These are phyloP conservation scores for Idaea dimidiata DNA, from an alignment of 2,888 invertebrate genomes.

Conservation along the genomic window DNA sequence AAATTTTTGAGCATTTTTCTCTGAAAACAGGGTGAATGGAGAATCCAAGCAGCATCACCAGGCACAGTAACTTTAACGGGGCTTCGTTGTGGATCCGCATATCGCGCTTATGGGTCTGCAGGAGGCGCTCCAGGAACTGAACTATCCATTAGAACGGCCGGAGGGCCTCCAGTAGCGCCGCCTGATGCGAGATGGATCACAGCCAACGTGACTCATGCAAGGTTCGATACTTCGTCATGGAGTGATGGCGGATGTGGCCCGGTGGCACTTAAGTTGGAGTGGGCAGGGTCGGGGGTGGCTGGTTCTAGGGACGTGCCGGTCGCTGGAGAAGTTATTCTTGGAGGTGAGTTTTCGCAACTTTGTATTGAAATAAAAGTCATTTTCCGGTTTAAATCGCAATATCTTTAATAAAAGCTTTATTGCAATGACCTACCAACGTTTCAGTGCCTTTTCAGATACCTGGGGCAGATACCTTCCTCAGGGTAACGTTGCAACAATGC, in stretches of 20 bases:
- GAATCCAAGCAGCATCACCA: conserved; percentile 69
- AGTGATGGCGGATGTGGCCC: conserved; percentile 92
- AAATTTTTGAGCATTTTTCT: not conserved
- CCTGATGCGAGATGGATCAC: conserved; percentile 88
- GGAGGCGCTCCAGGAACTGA: conserved; percentile 89
- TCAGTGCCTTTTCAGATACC: too few species aligned
- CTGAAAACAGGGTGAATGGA: conserved; percentile 84
- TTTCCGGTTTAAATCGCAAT: too few species aligned
- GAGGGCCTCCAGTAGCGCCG: conserved; percentile 83
- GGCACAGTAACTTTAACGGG: conserved; percentile 83
- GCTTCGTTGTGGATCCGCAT: conserved; percentile 91
- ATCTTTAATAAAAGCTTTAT: too few species aligned
- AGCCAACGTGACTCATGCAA: conserved; percentile 90
- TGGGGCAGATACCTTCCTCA: too few species aligned
- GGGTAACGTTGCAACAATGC: too few species aligned
- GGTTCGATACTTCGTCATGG: conserved; percentile 90
- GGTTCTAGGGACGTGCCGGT: conserved; percentile 72
- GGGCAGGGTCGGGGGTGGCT: conserved; percentile 76
- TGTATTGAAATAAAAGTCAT: too few species aligned
- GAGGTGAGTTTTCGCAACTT: conserved; percentile 47
- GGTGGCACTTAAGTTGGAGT: conserved; percentile 88
- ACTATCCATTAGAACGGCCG: conserved; percentile 89
- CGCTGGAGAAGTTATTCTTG: conserved; percentile 70
- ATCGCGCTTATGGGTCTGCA: conserved; percentile 90
- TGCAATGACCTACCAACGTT: too few species aligned